Base-by-base conservation (phyloP, 2,888 invertebrate species). In the Rhingia campestris region DNA sequence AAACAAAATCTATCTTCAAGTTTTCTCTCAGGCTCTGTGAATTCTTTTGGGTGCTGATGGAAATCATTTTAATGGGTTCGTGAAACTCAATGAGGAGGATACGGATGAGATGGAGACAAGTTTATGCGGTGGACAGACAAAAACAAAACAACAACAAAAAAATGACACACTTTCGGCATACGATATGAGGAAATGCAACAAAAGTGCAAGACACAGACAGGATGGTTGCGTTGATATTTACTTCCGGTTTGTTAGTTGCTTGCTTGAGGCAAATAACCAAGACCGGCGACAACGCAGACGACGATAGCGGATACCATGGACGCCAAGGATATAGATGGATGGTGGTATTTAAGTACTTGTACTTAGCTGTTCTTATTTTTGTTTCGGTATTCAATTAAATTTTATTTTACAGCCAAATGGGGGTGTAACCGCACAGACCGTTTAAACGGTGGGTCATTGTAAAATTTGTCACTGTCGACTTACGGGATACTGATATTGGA, bases 1-100 rank as follows among this genome's bases (percentile, higher is more conserved):
- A 43, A 9, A 4, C 30, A 43, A 53, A 53, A 39, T 47, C 49
- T 22, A 49, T 37, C 45, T 30, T 45, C 3, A 56, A 70, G 70
- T 49, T 12, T 30, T 53, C 32, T 6, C 12, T 12, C 12, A 3
- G 22, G 22, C 22, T 22, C 12, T 43, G 49, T 74, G 58, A n/a
- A 76, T 6, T 32, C 49, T 41, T 41, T 63, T 37, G 33, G 37
- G 41, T 69, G 39, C 51, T 69, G 43, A 59, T 67, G 66, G 73
- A 45, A 73, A 59, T 74, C 47, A 74, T 74, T 74, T 67, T 67
- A 74, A 80, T 80, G 80, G 74, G 74, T 74, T 80, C 80, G 74
- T 67, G 74, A 73, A 74, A 80, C 74, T 67, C 66, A 77, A 70
- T 37, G 61, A 43, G 30, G 61, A 41, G 14, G 9, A 14, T 30